A percentile compares a stretch with the other conserved stretches of the same genome.
These are phyloP conservation scores for Leucozona laternaria DNA, from an alignment of 2,888 invertebrate genomes.

Conservation along the genomic window DNA sequence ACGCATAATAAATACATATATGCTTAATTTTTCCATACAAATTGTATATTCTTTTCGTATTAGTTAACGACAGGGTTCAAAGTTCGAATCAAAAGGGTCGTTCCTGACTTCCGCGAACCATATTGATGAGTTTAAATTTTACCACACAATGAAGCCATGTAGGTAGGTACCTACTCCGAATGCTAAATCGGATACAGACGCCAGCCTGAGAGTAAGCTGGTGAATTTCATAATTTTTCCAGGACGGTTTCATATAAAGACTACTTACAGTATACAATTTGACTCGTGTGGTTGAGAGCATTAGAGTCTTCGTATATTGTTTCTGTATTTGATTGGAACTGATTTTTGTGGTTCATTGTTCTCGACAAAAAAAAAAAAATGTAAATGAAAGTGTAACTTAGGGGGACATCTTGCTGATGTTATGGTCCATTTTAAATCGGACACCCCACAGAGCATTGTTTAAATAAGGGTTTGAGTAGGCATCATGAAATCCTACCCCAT, in stretches of 20 bases:
- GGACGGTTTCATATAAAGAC: constrained; percentile 16
- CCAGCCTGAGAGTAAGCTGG: constrained; percentile 11
- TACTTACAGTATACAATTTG: not conserved
- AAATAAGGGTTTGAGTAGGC: not conserved
- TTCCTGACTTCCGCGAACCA: constrained; percentile 67
- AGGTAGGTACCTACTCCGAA: not conserved
- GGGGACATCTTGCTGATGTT: constrained; percentile 17
- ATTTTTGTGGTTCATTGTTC: constrained; percentile 61
- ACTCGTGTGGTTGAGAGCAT: constrained; percentile 12
- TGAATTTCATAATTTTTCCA: constrained; percentile 14
- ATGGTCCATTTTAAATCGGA: constrained; percentile 35
- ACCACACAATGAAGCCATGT: constrained; percentile 46
- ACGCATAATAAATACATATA: constrained; percentile 32
- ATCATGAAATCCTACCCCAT: constrained; percentile 39
- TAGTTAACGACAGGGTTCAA: constrained; percentile 56
- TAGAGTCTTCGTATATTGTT: constrained; percentile 24
- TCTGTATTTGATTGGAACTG: constrained; percentile 48
- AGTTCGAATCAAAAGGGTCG: constrained; percentile 68
- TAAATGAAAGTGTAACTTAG: constrained; percentile 12
- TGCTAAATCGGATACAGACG: constrained; percentile 53
- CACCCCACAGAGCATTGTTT: constrained; percentile 37
- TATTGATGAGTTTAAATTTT: constrained; percentile 70
- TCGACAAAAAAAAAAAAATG: not conserved
- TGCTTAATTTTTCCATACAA: constrained; percentile 45
- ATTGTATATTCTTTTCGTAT: constrained; percentile 26